Evolutionary conservation across 2,797 vertebrate species (phyloP).

Genomic region (Lithobates pipiens): DNA sequence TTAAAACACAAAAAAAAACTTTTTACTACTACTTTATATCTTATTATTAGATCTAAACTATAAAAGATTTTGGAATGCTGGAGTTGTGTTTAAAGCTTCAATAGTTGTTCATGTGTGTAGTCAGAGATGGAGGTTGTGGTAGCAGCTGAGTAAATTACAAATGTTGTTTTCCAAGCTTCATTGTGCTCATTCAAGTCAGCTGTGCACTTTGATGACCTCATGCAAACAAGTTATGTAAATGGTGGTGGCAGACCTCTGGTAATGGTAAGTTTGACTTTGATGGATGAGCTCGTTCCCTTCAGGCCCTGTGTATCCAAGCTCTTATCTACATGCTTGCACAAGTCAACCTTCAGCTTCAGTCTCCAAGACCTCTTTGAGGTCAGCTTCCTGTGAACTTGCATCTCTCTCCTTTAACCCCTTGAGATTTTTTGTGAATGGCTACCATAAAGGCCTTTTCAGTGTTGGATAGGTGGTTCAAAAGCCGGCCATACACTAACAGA

Average conservation of each 20-base stretch:
- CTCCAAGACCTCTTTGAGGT: background rate
- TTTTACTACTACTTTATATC: too few relatives aligned
- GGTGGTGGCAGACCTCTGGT: background rate
- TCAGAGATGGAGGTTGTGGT: background rate
- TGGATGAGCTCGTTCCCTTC: background rate
- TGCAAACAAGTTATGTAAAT: slow-evolving; percentile 6
- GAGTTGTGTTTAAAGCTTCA: background rate
- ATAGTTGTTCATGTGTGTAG: background rate
- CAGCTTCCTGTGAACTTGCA: slow-evolving; percentile 29
- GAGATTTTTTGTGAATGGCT: background rate
- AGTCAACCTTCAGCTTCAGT: slow-evolving; percentile 5
- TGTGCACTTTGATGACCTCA: slow-evolving; percentile 19
- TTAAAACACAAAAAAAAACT: too few relatives aligned
- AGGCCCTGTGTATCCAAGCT: slow-evolving; percentile 11
- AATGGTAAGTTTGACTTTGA: slow-evolving; percentile 39
- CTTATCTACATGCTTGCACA: slow-evolving; percentile 24
- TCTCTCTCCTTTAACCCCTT: background rate
- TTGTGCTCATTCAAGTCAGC: background rate
- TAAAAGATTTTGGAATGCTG: too few relatives aligned
- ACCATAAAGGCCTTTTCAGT: too few relatives aligned
- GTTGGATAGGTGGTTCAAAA: too few relatives aligned
- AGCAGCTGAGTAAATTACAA: background rate
- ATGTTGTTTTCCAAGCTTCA: background rate
- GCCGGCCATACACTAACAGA: too few relatives aligned
- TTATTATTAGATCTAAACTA: too few relatives aligned